These are phyloP conservation scores for Premnoplex brunnescens DNA, from an alignment of 2,797 vertebrate species.

Conservation along the genomic window DNA sequence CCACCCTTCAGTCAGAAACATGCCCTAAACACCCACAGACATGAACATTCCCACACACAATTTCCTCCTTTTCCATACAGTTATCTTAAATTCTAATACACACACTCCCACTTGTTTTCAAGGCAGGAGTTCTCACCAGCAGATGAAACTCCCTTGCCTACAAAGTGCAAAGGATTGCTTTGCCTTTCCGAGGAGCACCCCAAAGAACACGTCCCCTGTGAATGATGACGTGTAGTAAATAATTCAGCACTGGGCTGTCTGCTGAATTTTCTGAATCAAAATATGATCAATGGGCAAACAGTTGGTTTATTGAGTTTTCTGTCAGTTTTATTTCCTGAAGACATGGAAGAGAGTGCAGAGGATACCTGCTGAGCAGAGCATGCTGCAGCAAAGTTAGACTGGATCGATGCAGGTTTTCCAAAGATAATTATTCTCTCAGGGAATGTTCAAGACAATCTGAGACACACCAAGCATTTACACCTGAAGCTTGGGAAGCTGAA, in stretches of 20 bases:
- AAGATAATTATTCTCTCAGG: conserved; percentile 87
- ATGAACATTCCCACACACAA: fast-evolving
- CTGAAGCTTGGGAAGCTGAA: conserved; percentile 67
- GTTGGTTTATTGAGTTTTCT: conserved; percentile 87
- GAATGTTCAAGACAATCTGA: conserved; percentile 76
- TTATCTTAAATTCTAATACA: not conserved
- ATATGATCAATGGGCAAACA: conserved; percentile 87
- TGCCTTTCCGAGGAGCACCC: conserved; percentile 72
- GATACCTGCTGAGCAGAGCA: conserved; percentile 17
- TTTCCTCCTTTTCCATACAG: not conserved
- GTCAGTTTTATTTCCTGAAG: conserved; percentile 82
- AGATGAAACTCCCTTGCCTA: conserved; percentile 50
- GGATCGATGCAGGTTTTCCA: conserved; percentile 86
- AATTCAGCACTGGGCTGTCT: conserved; percentile 81
- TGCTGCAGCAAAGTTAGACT: conserved; percentile 76
- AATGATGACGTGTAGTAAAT: conserved; percentile 82
- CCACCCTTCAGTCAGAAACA: not conserved
- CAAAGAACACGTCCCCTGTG: conserved; percentile 66
- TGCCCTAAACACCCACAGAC: not conserved
- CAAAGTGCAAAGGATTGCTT: conserved; percentile 66
- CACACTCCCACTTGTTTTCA: not conserved
- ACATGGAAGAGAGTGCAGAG: conserved; percentile 78
- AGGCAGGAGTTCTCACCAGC: not conserved
- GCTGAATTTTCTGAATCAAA: conserved; percentile 77
- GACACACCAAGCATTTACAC: conserved; percentile 75